Evolutionary conservation across 2,888 invertebrate species (phyloP).

Genomic region (Toxonevra muliebris): DNA sequence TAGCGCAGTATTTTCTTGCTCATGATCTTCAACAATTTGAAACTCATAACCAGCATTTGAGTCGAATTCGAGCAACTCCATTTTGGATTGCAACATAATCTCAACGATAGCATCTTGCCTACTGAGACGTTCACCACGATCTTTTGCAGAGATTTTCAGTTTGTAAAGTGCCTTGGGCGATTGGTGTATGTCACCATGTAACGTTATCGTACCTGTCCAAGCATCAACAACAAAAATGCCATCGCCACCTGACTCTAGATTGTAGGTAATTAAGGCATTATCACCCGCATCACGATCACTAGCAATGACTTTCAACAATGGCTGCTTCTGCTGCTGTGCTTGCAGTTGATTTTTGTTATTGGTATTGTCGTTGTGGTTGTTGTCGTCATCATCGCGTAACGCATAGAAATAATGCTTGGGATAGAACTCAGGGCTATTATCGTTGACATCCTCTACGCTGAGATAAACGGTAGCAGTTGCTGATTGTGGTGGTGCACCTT

Average conservation of each 20-base stretch:
- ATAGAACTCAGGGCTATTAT: slow-evolving; percentile 92
- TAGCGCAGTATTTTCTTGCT: slow-evolving; percentile 68
- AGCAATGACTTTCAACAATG: slow-evolving; percentile 79
- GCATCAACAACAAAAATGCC: slow-evolving; percentile 83
- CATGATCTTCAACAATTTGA: slow-evolving; percentile 83
- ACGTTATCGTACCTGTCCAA: slow-evolving; percentile 77
- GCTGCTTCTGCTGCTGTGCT: slow-evolving; percentile 69
- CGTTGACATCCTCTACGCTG: slow-evolving; percentile 86
- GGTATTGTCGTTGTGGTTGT: neutral
- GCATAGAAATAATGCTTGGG: slow-evolving; percentile 86
- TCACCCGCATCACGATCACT: slow-evolving; percentile 88
- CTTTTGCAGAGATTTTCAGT: slow-evolving; percentile 81
- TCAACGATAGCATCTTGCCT: slow-evolving; percentile 81
- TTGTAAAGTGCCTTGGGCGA: slow-evolving; percentile 75
- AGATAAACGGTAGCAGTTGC: slow-evolving; percentile 88
- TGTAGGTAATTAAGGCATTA: slow-evolving; percentile 83
- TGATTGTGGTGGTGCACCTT: slow-evolving; percentile 88
- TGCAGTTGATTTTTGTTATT: slow-evolving; percentile 25
- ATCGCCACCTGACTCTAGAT: slow-evolving; percentile 81
- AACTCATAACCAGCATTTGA: slow-evolving; percentile 82
- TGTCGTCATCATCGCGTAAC: slow-evolving; percentile 26
- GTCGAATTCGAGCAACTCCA: slow-evolving; percentile 80
- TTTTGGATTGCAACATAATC: slow-evolving; percentile 77
- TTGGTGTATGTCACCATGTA: slow-evolving; percentile 64
- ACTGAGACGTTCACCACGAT: slow-evolving; percentile 80